Conservation (phyloP, 2,888 invertebrate genomes). For the Gibbula magus region DNA sequence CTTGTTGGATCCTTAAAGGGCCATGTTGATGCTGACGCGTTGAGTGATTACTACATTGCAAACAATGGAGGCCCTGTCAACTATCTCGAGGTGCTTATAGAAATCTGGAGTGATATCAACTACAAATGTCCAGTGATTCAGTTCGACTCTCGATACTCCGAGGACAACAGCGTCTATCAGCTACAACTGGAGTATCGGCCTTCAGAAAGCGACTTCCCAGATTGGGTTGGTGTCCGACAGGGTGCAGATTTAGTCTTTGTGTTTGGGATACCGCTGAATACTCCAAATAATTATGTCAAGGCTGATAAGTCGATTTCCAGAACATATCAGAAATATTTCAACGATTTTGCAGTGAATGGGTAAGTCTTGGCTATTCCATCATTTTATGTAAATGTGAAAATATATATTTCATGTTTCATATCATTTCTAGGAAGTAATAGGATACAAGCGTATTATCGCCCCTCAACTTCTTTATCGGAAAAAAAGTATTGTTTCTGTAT, state of each 20-base stretch:
- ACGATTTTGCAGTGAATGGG: too few species aligned
- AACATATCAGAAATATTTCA: too few species aligned
- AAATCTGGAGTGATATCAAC: not conserved
- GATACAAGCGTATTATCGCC: too few species aligned
- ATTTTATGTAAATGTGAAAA: too few species aligned
- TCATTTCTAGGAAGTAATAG: too few species aligned
- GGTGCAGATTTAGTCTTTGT: not conserved
- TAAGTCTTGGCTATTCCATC: too few species aligned
- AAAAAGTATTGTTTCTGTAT: too few species aligned
- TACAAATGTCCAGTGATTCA: not conserved
- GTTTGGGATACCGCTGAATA: not conserved
- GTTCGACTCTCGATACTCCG: not conserved
- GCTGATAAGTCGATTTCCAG: not conserved
- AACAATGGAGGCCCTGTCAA: not conserved
- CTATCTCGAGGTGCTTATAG: not conserved
- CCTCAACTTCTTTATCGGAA: too few species aligned
- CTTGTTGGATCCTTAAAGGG: not conserved
- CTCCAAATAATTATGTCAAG: not conserved
- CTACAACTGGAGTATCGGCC: not conserved
- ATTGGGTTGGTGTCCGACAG: not conserved
- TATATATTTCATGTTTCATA: too few species aligned
- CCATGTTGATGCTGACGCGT: too few species aligned
- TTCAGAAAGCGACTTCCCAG: not conserved
- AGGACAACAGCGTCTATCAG: not conserved
- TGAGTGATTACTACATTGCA: not conserved